Evolutionary conservation across 2,888 invertebrate species (phyloP).

Genomic region (Diaperis boleti): DNA sequence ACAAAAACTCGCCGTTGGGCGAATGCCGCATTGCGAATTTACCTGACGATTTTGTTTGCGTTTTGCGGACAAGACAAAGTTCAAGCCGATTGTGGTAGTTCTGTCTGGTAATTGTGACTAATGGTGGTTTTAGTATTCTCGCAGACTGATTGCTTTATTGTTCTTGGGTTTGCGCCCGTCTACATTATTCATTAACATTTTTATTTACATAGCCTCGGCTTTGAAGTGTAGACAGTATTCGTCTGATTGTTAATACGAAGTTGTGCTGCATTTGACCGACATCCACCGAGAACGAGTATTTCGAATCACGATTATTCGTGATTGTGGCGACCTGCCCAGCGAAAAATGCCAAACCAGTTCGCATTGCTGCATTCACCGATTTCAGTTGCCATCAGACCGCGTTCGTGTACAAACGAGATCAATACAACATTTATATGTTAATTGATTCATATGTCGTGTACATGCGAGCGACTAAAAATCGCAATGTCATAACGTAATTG

Average conservation of each 20-base stretch:
- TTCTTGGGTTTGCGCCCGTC: conserved; percentile 48
- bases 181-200: conserved; percentile 48
- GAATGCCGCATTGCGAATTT: neutral
- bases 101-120: conserved; percentile 57
- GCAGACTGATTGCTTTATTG: conserved; percentile 56
- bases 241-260: conserved; percentile 8
- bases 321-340: conserved; percentile 18
- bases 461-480: no score
- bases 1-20: neutral
- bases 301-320: conserved; percentile 26
- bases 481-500: no score
- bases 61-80: conserved; percentile 26
- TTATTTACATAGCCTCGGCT: conserved; percentile 32
- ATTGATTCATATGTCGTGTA: conserved; percentile 35
- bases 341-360: conserved; percentile 26
- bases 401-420: conserved; percentile 23
- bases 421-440: conserved; percentile 33
- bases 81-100: conserved; percentile 43
- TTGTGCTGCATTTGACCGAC: conserved; percentile 12
- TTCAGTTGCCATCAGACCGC: conserved; percentile 13
- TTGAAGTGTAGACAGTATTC: conserved; percentile 17
- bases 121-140: conserved; percentile 55
- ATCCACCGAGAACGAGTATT: conserved; percentile 10
- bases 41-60: conserved; percentile 10
- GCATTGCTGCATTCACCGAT: conserved; percentile 15